Evolutionary conservation across 1,140 invertebrate species (phyloP), one percentile per base, ranked within the genome.

Genomic region (Plodia interpunctella): DNA sequence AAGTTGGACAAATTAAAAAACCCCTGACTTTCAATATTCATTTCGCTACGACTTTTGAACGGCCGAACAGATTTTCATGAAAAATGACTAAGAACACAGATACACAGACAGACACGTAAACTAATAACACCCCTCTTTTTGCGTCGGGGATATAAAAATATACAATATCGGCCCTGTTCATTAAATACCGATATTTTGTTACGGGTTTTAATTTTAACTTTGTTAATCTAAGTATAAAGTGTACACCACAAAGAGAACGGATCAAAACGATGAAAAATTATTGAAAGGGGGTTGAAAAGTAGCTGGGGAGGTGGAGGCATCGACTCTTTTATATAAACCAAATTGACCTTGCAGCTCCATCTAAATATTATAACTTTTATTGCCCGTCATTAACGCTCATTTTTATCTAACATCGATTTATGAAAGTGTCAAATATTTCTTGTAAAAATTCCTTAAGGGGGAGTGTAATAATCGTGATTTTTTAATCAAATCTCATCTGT

Each of bases 401-500:
- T 62, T 49, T 76, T 9, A 21, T 9, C 50, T 63, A 25, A 11
- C 13, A 55, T 15, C 18, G 1, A 3, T 9, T 58, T 63, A 53
- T 49, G 51, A 9, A 56, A 18, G 13, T n/a, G 20, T 20, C 8
- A 8, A 51, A 59, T 63, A 67, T 59, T 52, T 19, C 66, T 57
- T 76, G 68, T 70, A 57, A 60, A n/a, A 68, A 74, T 77, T 76
- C 68, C 74, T 66, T 76, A 77, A 72, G 79, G 84, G 76, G 74
- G 73, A 61, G 61, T 72, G 84, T 84, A 88, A 88, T 88, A 87
- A 88, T 88, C 84, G 86, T 88, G 86, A 88, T 88, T 88, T 88
- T 87, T 88, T 87, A 88, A 87, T 87, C 83, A 88, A 88, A 87
- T 88, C 87, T 88, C 83, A 83, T 84, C 82, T 81, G 82, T 79